Base-by-base conservation (phyloP, 2,113 vertebrate species). In the Grantiella picta region DNA sequence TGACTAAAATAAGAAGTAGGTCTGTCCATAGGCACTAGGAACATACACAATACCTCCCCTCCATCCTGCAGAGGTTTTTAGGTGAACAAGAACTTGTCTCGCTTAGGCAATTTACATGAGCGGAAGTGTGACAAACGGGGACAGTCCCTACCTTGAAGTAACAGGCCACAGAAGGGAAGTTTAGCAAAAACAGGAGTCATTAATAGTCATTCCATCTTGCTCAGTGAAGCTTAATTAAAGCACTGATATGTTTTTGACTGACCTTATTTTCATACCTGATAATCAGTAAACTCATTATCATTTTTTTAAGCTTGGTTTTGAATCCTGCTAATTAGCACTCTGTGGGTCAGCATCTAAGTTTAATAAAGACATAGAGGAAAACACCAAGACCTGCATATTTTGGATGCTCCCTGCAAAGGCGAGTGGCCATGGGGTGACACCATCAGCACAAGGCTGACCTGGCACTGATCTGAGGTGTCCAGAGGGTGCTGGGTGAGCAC, bases 131-230 rank as follows among this genome's bases (percentile, higher is more conserved):
- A 93, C 93, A 94, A 79, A 64, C 1, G 23, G 98, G 98, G 98
- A 97, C 97, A 91, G 97, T 95, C 98, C 98, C 98, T 75, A 56
- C 93, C 94, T 97, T 97, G 92, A 97, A 98, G 97, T 95, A 71
- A 56, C 91, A 97, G 91, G 97, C 97, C 97, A 90, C 97, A 97
- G 96, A 97, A 94, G 96, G 92, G 94, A 96, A 95, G 97, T 93
- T 98, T 94, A 98, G 97, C 86, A 95, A 96, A 97, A 98, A 65
- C 90, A 75, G 60, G 94, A 98, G 87, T 89, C 92, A 92, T 88
- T 86, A 83, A 81, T 66, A 96, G 93, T 97, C 95, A 94, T 94
- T 95, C 91, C 69, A 54, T 42, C 95, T 90, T 21, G 4, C 81
- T 86, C 96, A 75, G 88, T 78, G 93, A 94, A 96, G 96, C 97